Evolutionary conservation across 2,888 invertebrate genomes (phyloP).

Genomic region (Pseudanteris insignis): DNA sequence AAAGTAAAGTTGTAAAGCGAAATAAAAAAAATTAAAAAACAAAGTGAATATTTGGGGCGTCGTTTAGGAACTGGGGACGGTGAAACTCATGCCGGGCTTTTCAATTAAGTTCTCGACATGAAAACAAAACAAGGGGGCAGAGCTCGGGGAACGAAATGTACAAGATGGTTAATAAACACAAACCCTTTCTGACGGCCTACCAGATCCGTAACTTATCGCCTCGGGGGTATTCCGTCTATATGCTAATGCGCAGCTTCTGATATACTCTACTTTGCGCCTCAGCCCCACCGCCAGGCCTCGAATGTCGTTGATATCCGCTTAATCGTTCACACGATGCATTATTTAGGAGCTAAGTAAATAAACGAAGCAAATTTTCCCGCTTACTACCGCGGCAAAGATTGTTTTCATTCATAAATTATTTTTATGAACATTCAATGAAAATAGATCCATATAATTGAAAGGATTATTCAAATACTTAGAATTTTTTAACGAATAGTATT

Average conservation of each 20-base stretch:
- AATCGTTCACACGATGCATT: slow-evolving; percentile 44
- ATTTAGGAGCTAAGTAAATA: slow-evolving; percentile 45
- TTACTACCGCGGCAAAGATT: not conserved
- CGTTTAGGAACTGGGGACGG: slow-evolving; percentile 15
- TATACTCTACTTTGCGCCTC: slow-evolving; percentile 55
- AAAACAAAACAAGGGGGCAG: slow-evolving; percentile 48
- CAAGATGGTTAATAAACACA: slow-evolving; percentile 60
- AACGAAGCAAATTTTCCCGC: slow-evolving; percentile 26
- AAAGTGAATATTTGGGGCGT: slow-evolving; percentile 32
- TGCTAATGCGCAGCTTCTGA: slow-evolving; percentile 64
- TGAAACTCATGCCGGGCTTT: slow-evolving; percentile 21
- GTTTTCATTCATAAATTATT: too few species aligned
- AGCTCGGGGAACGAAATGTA: slow-evolving; percentile 54
- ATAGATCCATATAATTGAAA: too few species aligned
- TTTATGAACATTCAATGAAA: too few species aligned
- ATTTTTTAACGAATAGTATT: too few species aligned
- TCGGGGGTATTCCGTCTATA: slow-evolving; percentile 62
- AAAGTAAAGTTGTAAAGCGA: too few species aligned
- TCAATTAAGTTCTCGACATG: slow-evolving; percentile 33
- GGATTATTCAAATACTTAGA: too few species aligned
- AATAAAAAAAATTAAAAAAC: slow-evolving; percentile 31
- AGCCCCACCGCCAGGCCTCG: slow-evolving; percentile 42
- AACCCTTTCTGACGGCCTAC: slow-evolving; percentile 52
- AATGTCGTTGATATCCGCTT: slow-evolving; percentile 45
- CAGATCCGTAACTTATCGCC: slow-evolving; percentile 51